These are phyloP conservation scores for Electrona antarctica DNA, from an alignment of 2,113 vertebrate genomes.

Conservation along the genomic window DNA sequence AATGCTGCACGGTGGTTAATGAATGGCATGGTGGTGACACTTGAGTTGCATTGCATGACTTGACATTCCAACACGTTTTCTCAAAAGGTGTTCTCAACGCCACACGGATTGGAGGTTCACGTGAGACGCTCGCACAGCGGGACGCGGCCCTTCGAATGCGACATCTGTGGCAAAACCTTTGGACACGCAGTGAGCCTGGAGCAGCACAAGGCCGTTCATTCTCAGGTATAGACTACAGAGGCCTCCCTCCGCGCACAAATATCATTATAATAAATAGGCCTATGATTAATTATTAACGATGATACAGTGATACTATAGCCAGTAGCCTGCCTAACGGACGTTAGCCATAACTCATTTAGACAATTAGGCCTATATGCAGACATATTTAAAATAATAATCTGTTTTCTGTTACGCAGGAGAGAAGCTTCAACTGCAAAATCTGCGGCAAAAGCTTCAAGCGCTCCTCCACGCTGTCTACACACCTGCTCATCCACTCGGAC, in stretches of 20 bases:
- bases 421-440: slow-evolving; percentile 96
- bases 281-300: background rate
- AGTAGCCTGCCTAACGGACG: background rate
- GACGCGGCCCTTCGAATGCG: slow-evolving; percentile 92
- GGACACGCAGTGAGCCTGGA: slow-evolving; percentile 95
- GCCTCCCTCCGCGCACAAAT: slow-evolving; percentile 87
- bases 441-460: slow-evolving; percentile 98
- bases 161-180: slow-evolving; percentile 94
- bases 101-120: slow-evolving; percentile 92
- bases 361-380: slow-evolving; percentile 8
- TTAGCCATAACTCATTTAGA: background rate
- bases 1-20: too few species aligned
- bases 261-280: background rate
- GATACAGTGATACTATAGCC: too few species aligned
- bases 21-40: too few species aligned
- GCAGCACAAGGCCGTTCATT: slow-evolving; percentile 92
- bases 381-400: background rate
- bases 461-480: slow-evolving; percentile 95
- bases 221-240: slow-evolving; percentile 81
- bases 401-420: slow-evolving; percentile 78
- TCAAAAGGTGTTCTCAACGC: slow-evolving; percentile 90
- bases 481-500: slow-evolving; percentile 97
- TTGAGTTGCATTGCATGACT: too few species aligned
- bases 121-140: slow-evolving; percentile 93
- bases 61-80: background rate